phyloP scores from a whole-genome alignment of 2,797 vertebrate species.

The Pangasius macronema region DNA sequence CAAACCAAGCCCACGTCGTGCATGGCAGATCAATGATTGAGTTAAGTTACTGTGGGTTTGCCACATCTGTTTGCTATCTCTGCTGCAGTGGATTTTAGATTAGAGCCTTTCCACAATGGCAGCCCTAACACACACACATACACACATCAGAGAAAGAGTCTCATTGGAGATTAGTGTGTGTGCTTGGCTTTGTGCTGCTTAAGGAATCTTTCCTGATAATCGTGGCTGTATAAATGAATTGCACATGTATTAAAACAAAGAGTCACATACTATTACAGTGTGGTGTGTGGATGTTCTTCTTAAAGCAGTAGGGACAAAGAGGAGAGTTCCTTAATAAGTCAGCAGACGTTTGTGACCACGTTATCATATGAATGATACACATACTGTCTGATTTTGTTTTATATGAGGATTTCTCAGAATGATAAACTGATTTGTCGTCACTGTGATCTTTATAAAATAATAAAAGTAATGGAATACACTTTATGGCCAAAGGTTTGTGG shows the following conservation, averaged over 20 bases:
- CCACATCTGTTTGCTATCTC: conserved; percentile 26
- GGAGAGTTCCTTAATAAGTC: not conserved
- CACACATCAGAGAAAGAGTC: conserved; percentile 19
- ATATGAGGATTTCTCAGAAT: not conserved
- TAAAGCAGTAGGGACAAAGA: not conserved
- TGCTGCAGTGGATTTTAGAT: conserved; percentile 21
- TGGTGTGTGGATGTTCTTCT: not conserved
- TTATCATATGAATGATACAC: not conserved
- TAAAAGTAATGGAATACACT: not conserved
- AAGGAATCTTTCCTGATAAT: conserved; percentile 27
- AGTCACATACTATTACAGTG: not conserved
- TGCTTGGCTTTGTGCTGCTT: conserved; percentile 23
- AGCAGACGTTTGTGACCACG: not conserved
- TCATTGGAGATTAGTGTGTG: conserved; percentile 4
- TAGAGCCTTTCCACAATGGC: conserved; percentile 33
- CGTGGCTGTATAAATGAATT: conserved; percentile 8
- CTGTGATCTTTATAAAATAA: no score
- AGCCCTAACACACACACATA: conserved; percentile 4
- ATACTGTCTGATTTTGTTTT: not conserved
- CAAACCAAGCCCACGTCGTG: not conserved
- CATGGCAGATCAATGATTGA: not conserved
- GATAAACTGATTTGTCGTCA: not conserved
- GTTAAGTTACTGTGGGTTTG: not conserved
- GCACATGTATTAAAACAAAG: conserved; percentile 27
- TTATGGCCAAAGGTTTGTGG: not conserved